Percentiles rank a stretch among this genome's conserved stretches.
phyloP scores from a whole-genome alignment of 2,113 vertebrate genomes.

The Salvelinus alpinus region DNA sequence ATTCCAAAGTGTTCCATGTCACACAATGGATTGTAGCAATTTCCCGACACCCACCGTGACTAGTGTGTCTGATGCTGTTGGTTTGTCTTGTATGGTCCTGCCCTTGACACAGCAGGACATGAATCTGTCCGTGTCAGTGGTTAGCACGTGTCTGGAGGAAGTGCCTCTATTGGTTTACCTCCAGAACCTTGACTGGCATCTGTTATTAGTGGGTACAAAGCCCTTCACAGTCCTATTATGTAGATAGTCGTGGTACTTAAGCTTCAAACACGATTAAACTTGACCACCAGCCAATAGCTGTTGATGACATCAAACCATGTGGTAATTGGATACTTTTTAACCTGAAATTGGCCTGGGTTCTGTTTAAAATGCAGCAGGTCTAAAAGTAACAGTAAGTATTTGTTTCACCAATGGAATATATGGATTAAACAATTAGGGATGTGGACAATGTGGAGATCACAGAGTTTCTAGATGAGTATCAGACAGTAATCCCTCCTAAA shows the following conservation, averaged over 20 bases:
- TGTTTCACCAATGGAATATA: slow-evolving; percentile 26
- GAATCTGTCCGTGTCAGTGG: slow-evolving; percentile 9
- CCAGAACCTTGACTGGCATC: not conserved
- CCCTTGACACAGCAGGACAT: slow-evolving; percentile 1
- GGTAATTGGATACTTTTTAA: not conserved
- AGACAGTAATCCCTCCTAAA: slow-evolving; percentile 37
- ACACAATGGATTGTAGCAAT: slow-evolving; percentile 9
- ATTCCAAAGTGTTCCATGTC: slow-evolving; percentile 31
- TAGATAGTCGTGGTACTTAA: not conserved
- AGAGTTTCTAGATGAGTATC: slow-evolving; percentile 31
- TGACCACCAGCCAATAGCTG: slow-evolving; percentile 1
- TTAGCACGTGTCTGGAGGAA: slow-evolving; percentile 1
- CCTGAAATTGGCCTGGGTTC: not conserved
- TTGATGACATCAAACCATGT: not conserved
- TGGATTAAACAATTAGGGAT: slow-evolving; percentile 45
- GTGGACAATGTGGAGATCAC: slow-evolving; percentile 22
- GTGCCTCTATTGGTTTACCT: slow-evolving; percentile 7
- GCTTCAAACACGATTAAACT: not conserved
- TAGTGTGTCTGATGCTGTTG: slow-evolving; percentile 5
- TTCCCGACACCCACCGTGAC: not conserved
- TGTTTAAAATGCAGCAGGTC: not conserved
- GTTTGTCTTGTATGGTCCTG: not conserved
- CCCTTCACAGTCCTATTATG: not conserved
- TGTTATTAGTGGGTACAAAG: not conserved
- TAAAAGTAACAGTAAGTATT: slow-evolving; percentile 1